phyloP scores from a whole-genome alignment of 2,888 invertebrate species.

The Cephus pygmeus region DNA sequence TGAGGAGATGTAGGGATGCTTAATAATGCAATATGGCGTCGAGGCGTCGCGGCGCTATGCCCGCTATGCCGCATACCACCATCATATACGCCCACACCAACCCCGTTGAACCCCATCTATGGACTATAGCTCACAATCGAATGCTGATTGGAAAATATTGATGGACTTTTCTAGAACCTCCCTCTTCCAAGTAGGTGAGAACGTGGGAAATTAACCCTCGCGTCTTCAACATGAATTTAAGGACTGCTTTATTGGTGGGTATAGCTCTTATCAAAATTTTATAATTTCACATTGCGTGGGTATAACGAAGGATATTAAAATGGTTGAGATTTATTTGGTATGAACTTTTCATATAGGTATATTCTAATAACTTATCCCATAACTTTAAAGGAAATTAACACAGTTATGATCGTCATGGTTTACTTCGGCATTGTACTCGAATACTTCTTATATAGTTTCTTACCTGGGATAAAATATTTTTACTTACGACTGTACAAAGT shows the following conservation, averaged over 20 bases:
- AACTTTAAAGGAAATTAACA: neutral
- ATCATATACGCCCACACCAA: constrained; percentile 38
- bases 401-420: neutral
- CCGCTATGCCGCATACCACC: constrained; percentile 62
- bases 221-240: constrained; percentile 7
- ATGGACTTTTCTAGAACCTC: constrained; percentile 40
- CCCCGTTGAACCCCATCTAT: constrained; percentile 19
- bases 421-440: neutral
- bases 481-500: constrained; percentile 40
- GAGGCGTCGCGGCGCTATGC: constrained; percentile 61
- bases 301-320: neutral
- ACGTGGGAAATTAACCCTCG: constrained; percentile 36
- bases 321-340: neutral
- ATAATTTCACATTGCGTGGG: neutral
- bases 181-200: constrained; percentile 17
- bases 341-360: neutral
- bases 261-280: neutral
- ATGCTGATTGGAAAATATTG: constrained; percentile 64
- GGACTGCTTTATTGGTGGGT: constrained; percentile 1
- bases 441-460: too few species aligned
- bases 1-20: constrained; percentile 45
- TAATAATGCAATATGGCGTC: constrained; percentile 65
- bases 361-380: neutral
- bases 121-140: constrained; percentile 50
- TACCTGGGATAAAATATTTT: constrained; percentile 24